Evolutionary conservation across 2,797 vertebrate genomes (phyloP).

Genomic region (Mionectes olivaceus): DNA sequence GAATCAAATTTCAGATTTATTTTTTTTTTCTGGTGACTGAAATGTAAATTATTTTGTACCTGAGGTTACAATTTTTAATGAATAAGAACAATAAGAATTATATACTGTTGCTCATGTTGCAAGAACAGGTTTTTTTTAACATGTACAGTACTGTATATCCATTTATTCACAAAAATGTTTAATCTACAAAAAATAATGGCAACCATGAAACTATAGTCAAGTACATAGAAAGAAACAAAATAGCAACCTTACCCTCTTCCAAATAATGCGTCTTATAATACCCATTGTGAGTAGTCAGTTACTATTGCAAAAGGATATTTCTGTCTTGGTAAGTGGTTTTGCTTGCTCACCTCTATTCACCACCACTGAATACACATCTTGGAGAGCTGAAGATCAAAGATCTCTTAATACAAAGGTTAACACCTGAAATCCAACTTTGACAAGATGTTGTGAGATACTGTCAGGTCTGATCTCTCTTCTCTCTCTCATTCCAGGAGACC

Average conservation of each 20-base stretch:
- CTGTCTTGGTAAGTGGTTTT: background rate
- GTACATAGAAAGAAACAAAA: background rate
- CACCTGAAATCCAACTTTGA: background rate
- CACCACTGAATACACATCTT: background rate
- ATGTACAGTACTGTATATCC: background rate
- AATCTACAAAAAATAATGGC: background rate
- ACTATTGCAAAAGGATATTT: background rate
- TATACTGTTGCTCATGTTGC: background rate
- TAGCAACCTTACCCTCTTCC: background rate
- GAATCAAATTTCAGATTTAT: background rate
- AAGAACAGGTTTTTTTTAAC: background rate
- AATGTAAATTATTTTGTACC: background rate
- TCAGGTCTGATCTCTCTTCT: background rate
- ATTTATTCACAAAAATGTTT: background rate
- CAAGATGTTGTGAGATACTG: background rate
- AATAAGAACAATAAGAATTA: background rate
- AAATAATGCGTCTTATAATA: background rate
- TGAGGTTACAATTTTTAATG: background rate
- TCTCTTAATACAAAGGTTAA: background rate
- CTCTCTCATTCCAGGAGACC: background rate
- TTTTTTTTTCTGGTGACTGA: background rate
- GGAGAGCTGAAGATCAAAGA: background rate
- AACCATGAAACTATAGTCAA: background rate
- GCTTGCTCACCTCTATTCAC: background rate
- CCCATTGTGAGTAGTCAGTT: background rate